Evolutionary conservation across 2,888 invertebrate species (phyloP), one percentile per base, ranked within the genome.

Genomic region (Eupelmus urozonus): DNA sequence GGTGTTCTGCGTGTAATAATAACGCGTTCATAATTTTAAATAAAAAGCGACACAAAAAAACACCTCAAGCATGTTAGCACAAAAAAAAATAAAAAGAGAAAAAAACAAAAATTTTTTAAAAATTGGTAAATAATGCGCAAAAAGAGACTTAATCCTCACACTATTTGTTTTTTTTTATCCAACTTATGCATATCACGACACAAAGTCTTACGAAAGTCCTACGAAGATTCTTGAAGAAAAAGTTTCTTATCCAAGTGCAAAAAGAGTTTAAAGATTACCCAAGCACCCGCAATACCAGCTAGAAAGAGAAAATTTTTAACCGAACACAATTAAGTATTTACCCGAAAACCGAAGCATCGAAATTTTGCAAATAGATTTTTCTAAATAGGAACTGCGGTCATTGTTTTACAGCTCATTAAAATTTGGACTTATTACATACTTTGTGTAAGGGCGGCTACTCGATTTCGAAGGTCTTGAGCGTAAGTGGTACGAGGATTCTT

Each of bases 391-490:
- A 34, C 67, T 42, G n/a, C 25, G 16, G 23, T 11, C 20, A 40
- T 55, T 5, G 4, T 57, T 29, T 63, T 45, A 40, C 13, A n/a
- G 1, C 29, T 66, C 45, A 9, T 59, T 70, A 59, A 65, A 65
- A 60, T 67, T 27, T 75, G 20, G 5, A 66, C 20, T 69, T 83
- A 82, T 86, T 90, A 91, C 91, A 89, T 91, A 91, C 90, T 88
- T 90, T 90, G 88, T 88, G 88, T 90, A 87, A 90, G 87, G 77
- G 87, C 87, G 82, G 90, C 90, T 87, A 91, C 90, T 87, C 89
- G 90, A 86, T 89, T 88, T 87, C 90, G 90, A 80, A 91, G 90
- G 83, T 90, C 89, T 88, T 91, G 90, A 79, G 90, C 89, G 87
- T 90, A 90, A 87, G 91, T 90, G 82, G 89, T 90, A 84, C 86